Conservation (phyloP, 2,113 vertebrate genomes). For the Rhabdomys dilectus region DNA sequence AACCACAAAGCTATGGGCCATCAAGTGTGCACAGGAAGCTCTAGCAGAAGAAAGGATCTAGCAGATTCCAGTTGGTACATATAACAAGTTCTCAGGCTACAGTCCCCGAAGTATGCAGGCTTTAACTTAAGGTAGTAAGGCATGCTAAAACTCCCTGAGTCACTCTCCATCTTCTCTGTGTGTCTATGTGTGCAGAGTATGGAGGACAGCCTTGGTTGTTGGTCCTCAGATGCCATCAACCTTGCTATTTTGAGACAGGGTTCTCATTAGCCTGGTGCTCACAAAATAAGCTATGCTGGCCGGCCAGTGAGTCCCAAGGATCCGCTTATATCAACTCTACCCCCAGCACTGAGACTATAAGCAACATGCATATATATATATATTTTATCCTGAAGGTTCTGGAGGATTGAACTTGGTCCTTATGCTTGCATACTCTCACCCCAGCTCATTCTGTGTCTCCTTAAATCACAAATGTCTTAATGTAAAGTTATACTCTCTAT, state of each 20-base stretch:
- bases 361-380: accelerated
- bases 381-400: not conserved
- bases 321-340: not conserved
- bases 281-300: too few species aligned
- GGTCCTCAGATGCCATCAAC: not conserved
- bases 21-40: not conserved
- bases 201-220: not conserved
- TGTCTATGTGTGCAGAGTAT: not conserved
- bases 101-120: not conserved
- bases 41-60: not conserved
- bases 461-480: not conserved
- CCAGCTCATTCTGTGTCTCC: not conserved
- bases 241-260: not conserved
- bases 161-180: not conserved
- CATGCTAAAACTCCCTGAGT: accelerated
- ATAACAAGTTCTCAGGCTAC: too few species aligned
- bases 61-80: not conserved
- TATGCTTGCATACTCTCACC: not conserved
- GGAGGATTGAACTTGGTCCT: not conserved
- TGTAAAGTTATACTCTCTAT: not conserved
- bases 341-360: not conserved
- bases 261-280: not conserved
- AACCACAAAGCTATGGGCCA: not conserved
- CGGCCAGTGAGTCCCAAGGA: too few species aligned
- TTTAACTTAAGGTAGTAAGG: not conserved